phyloP scores from a whole-genome alignment of 2,113 vertebrate genomes.

The Toxotes chatareus region DNA sequence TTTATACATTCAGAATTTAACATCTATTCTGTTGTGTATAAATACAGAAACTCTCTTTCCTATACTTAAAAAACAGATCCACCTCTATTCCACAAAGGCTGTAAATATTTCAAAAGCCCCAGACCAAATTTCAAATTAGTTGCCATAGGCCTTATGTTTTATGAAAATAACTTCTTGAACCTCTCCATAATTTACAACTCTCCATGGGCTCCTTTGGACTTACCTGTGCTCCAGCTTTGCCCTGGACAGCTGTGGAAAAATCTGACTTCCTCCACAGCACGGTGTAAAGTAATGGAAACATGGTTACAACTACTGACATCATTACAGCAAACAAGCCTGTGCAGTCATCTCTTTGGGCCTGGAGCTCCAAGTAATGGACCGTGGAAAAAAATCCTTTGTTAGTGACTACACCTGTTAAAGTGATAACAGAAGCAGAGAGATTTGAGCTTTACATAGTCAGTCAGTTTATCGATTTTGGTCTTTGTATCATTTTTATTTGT shows the following conservation, averaged over 20 bases:
- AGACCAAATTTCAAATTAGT: constrained; percentile 47
- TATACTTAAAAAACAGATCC: constrained; percentile 1
- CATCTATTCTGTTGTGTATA: not conserved
- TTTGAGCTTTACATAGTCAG: constrained; percentile 20
- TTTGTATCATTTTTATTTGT: constrained; percentile 11
- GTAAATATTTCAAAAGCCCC: constrained; percentile 52
- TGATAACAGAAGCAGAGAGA: constrained; percentile 8
- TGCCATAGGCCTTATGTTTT: constrained; percentile 52
- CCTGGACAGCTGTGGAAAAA: constrained; percentile 33
- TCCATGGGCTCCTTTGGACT: constrained; percentile 17
- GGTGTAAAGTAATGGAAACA: constrained; percentile 53
- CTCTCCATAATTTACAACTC: constrained; percentile 52
- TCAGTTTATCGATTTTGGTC: constrained; percentile 26
- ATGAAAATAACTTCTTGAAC: constrained; percentile 53
- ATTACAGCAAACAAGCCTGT: constrained; percentile 44
- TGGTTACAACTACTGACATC: constrained; percentile 26
- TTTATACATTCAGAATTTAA: not conserved
- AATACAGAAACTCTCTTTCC: not conserved
- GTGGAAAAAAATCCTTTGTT: constrained; percentile 25
- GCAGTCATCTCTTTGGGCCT: constrained; percentile 29
- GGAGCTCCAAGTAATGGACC: constrained; percentile 6
- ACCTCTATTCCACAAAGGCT: constrained; percentile 11
- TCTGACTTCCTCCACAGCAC: not conserved
- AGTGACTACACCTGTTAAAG: constrained; percentile 6
- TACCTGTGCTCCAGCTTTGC: constrained; percentile 26